Evolutionary conservation across 2,113 vertebrate species (phyloP), one percentile per base, ranked within the genome.

Genomic region (Opisthocomus hoazin): DNA sequence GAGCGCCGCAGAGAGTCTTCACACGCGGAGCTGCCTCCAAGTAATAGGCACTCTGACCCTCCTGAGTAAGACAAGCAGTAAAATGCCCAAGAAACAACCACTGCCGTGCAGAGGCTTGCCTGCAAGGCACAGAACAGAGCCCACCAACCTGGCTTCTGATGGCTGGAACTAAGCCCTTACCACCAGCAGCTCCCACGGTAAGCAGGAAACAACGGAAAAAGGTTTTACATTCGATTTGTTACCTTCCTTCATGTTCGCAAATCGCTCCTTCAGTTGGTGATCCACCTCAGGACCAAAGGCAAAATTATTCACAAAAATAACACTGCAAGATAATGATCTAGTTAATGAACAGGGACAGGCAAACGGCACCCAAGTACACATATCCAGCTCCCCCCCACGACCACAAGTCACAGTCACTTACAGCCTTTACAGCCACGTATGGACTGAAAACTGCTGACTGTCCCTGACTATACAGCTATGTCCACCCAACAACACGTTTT

Each of bases 271-370:
- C 98, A 99, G 98, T 97, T 99, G 99, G 98, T 99, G 99, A 98
- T 99, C 99, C 98, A 99, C 99, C 97, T 99, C 99, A 96, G 99
- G 99, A 98, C 99, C 99, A 96, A 99, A 99, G 98, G 99, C 99
- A 98, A 99, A 99, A 96, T 99, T 99, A 98, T 99, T 99, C 98
- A 99, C 99, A 99, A 99, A 99, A 98, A 99, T 99, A 98, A 99
- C 99, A 98, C 99, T 99, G 98, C 93, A 98, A 98, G 97, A 97
- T 37, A 98, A 96, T 5, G 79, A 57, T 90, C 50, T 56, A 82
- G 96, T 86, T 97, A 98, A 86, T 96, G 15, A 66, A 64, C 8
- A 11, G 61, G 61, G 51, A 83, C 24, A 66, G 30, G 43, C 43
- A 86, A 43, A 32, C 0, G 26, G 46, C 77, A 83, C 46, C 45